A percentile compares a stretch with the other conserved stretches of the same genome.
phyloP scores from a whole-genome alignment of 2,888 invertebrate genomes.

The Cataglyphis altisquamis region DNA sequence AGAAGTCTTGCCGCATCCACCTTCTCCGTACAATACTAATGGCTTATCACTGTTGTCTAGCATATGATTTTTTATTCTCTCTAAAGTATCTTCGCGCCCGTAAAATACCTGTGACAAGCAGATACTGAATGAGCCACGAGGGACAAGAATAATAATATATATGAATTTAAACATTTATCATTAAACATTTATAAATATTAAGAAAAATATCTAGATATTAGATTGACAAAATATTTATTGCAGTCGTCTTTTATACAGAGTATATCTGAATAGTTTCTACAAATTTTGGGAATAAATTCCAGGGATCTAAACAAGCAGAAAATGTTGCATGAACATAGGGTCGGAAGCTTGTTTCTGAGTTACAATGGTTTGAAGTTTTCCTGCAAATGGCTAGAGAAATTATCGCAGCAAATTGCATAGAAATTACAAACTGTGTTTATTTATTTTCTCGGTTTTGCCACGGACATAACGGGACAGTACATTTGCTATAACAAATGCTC shows the following conservation, averaged over 20 bases:
- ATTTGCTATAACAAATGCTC: too few relatives aligned
- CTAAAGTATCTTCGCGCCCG: constrained; percentile 95
- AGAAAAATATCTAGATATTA: background rate
- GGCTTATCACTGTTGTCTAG: constrained; percentile 94
- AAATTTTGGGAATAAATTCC: too few relatives aligned
- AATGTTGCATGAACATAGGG: too few relatives aligned
- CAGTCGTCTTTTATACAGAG: background rate
- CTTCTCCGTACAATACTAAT: constrained; percentile 96
- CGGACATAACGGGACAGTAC: too few relatives aligned
- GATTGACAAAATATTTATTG: background rate
- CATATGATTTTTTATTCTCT: constrained; percentile 94
- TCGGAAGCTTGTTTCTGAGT: too few relatives aligned
- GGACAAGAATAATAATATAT: background rate
- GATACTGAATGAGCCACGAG: background rate
- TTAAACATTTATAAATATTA: background rate
- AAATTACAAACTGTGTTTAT: too few relatives aligned
- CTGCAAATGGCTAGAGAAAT: too few relatives aligned
- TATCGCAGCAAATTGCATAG: too few relatives aligned
- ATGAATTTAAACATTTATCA: background rate
- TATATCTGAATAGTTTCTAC: too few relatives aligned
- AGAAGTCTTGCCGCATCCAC: constrained; percentile 99
- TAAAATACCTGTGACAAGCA: constrained; percentile 91
- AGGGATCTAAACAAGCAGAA: too few relatives aligned
- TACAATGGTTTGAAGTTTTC: too few relatives aligned
- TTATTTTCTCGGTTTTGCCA: too few relatives aligned